Evolutionary conservation across 1,140 invertebrate species (phyloP).

Genomic region (Lucilia sericata): DNA sequence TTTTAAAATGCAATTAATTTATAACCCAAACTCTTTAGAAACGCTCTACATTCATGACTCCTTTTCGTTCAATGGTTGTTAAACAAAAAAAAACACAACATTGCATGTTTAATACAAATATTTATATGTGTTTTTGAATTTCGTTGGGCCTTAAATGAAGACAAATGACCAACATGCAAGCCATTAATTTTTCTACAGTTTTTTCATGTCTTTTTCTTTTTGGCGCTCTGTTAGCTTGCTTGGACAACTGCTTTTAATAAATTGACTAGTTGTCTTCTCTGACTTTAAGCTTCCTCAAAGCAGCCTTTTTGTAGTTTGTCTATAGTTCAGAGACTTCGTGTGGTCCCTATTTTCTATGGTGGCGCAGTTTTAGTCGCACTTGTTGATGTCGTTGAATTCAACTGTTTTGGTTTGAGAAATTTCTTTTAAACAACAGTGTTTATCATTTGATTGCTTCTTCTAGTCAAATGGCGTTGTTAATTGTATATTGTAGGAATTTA

Average conservation of each 20-base stretch:
- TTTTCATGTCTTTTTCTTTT: background rate
- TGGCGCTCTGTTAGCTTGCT: background rate
- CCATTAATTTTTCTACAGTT: slow-evolving; percentile 64
- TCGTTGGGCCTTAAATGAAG: slow-evolving; percentile 57
- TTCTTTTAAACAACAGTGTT: background rate
- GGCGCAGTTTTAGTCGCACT: background rate
- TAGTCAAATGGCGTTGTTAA: background rate
- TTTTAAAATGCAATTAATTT: slow-evolving; percentile 45
- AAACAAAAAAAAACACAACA: background rate
- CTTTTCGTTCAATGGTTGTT: background rate
- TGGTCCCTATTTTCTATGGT: background rate
- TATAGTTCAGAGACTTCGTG: background rate
- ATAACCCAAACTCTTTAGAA: background rate
- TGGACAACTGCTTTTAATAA: background rate
- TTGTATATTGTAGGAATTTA: too few species aligned
- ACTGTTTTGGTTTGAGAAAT: slow-evolving; percentile 28
- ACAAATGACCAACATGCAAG: slow-evolving; percentile 63
- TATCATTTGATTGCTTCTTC: slow-evolving; percentile 20
- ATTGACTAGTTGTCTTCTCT: background rate
- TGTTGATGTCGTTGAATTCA: slow-evolving; percentile 47
- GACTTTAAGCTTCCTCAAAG: background rate
- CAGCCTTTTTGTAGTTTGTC: background rate
- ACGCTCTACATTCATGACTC: background rate
- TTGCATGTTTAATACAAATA: background rate
- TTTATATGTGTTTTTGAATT: background rate